Evolutionary conservation across 2,113 vertebrate genomes (phyloP).

Genomic region (Xiphophorus hellerii): DNA sequence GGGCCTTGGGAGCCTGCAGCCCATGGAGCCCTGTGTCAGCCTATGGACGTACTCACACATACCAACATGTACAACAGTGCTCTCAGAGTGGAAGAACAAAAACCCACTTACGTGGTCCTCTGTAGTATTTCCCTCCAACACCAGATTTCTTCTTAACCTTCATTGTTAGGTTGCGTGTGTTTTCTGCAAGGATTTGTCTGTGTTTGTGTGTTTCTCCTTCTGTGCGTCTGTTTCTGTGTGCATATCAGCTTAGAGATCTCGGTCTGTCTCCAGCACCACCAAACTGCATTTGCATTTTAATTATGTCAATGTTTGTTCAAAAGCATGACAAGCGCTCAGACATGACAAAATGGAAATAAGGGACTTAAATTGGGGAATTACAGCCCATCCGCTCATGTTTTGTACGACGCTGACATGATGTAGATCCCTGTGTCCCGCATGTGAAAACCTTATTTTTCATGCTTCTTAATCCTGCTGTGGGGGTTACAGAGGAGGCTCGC

Average conservation of each 20-base stretch:
- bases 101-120: constrained; percentile 40
- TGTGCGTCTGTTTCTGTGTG: constrained; percentile 51
- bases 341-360: constrained; percentile 80
- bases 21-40: constrained; percentile 40
- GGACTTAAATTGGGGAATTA: constrained; percentile 78
- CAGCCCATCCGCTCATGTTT: constrained; percentile 66
- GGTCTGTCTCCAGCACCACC: constrained; percentile 66
- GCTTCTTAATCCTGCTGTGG: constrained; percentile 57
- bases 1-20: constrained; percentile 62
- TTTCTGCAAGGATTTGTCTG: constrained; percentile 40
- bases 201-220: constrained; percentile 52
- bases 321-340: constrained; percentile 79
- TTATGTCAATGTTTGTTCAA: constrained; percentile 83
- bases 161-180: constrained; percentile 42
- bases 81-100: constrained; percentile 46
- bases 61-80: constrained; percentile 29
- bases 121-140: constrained; percentile 44
- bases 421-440: constrained; percentile 59
- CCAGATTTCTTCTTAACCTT: constrained; percentile 53
- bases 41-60: constrained; percentile 15
- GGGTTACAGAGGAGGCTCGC: constrained; percentile 42
- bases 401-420: constrained; percentile 56
- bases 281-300: constrained; percentile 84
- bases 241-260: constrained; percentile 76
- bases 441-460: constrained; percentile 62